phyloP scores from a whole-genome alignment of 35 echinoderm and acorn worm genomes.

The Strongylocentrotus purpuratus region DNA sequence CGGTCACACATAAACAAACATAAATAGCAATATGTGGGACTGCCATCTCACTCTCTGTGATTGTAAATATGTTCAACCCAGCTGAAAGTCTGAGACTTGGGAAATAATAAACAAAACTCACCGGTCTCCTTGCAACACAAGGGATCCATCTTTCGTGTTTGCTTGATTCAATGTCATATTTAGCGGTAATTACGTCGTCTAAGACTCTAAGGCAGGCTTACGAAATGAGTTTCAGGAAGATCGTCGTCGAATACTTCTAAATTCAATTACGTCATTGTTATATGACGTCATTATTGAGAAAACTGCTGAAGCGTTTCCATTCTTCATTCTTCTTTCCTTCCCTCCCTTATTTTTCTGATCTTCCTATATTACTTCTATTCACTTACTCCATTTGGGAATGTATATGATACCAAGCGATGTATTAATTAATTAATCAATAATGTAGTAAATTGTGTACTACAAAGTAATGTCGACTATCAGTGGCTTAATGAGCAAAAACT shows the following conservation, averaged over 20 bases:
- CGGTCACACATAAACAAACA: background rate
- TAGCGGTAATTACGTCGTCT: background rate
- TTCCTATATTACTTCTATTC: background rate
- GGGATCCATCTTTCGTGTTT: slow-evolving; percentile 14
- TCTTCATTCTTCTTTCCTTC: background rate
- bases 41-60: background rate
- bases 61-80: background rate
- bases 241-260: background rate
- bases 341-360: background rate
- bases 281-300: background rate
- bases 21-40: slow-evolving; percentile 6
- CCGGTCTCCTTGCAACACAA: slow-evolving; percentile 33
- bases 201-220: background rate
- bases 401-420: too few species aligned
- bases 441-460: too few species aligned
- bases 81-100: background rate
- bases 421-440: too few species aligned
- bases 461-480: too few species aligned
- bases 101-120: background rate
- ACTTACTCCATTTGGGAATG: too few species aligned
- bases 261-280: background rate
- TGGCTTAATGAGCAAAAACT: too few species aligned
- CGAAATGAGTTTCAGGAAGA: too few species aligned
- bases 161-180: background rate
- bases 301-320: background rate